Evolutionary conservation across 2,888 invertebrate genomes (phyloP).

Genomic region (Scaptomyza cyrtandrae): DNA sequence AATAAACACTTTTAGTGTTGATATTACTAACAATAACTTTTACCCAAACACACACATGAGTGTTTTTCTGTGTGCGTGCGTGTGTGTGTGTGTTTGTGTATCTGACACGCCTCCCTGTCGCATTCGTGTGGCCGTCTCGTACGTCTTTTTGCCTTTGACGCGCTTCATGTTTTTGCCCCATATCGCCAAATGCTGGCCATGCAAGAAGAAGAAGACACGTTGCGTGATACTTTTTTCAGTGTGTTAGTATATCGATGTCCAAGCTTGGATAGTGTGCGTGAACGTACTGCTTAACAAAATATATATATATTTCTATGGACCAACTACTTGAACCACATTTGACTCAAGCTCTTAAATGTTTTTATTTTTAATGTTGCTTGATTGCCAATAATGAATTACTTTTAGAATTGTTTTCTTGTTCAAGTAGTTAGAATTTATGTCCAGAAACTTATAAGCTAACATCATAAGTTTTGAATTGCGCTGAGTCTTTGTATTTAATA

Average conservation of each 20-base stretch:
- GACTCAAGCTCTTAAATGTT: neutral
- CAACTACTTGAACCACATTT: neutral
- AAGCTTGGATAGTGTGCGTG: neutral
- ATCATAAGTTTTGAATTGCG: too few species aligned
- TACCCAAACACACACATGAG: slow-evolving; percentile 31
- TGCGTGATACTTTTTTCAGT: neutral
- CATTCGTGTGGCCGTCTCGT: slow-evolving; percentile 34
- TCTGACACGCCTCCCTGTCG: slow-evolving; percentile 37
- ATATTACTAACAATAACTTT: slow-evolving; percentile 80
- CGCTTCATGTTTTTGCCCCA: slow-evolving; percentile 36
- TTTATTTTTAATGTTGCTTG: too few species aligned
- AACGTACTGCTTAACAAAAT: too few species aligned
- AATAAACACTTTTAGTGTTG: slow-evolving; percentile 79
- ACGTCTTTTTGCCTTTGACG: slow-evolving; percentile 31
- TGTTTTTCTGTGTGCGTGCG: neutral
- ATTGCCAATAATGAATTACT: too few species aligned
- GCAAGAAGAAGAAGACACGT: slow-evolving; percentile 26
- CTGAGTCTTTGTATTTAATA: too few species aligned
- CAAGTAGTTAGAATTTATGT: too few species aligned
- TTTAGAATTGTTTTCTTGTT: too few species aligned
- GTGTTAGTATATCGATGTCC: slow-evolving; percentile 26
- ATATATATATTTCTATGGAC: too few species aligned
- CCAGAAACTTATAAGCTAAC: too few species aligned
- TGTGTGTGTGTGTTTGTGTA: slow-evolving; percentile 7
- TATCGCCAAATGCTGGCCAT: slow-evolving; percentile 40